Conservation (phyloP, 2,888 invertebrate species). For the Pilophorus perplexus region DNA sequence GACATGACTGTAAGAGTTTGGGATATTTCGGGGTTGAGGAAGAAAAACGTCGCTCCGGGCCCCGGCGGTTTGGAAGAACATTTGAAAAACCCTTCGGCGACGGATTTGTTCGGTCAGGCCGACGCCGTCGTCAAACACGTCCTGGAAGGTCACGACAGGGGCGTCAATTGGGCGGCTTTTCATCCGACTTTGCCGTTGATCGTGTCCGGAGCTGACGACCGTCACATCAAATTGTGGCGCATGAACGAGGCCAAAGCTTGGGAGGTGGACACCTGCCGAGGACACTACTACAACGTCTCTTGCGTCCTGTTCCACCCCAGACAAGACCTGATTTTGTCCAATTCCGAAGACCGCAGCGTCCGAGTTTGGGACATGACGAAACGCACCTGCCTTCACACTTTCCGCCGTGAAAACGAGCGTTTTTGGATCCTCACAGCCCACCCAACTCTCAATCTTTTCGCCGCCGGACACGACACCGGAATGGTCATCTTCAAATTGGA, state of each 20-base stretch:
- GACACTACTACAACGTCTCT: constrained; percentile 99
- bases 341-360: constrained; percentile 97
- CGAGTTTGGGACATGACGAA: constrained; percentile 99
- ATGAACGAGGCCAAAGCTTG: constrained; percentile 99
- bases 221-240: constrained; percentile 96
- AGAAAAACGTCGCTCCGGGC: constrained; percentile 97
- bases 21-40: constrained; percentile 93
- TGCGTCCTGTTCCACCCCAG: constrained; percentile 96
- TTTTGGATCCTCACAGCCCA: constrained; percentile 97
- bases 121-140: constrained; percentile 92
- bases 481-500: constrained; percentile 87
- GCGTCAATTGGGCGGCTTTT: constrained; percentile 98
- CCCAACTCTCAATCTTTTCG: constrained; percentile 92
- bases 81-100: constrained; percentile 72
- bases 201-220: constrained; percentile 97
- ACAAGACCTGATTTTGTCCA: constrained; percentile 93
- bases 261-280: constrained; percentile 99
- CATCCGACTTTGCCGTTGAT: constrained; percentile 92
- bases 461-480: constrained; percentile 98
- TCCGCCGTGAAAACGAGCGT: constrained; percentile 91
- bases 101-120: constrained; percentile 93
- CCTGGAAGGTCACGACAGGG: constrained; percentile 90
- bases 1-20: constrained; percentile 98
- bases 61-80: constrained; percentile 87
- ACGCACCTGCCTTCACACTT: constrained; percentile 85